Evolutionary conservation across 2,113 vertebrate genomes (phyloP).

Genomic region (Pollimyrus isidori): DNA sequence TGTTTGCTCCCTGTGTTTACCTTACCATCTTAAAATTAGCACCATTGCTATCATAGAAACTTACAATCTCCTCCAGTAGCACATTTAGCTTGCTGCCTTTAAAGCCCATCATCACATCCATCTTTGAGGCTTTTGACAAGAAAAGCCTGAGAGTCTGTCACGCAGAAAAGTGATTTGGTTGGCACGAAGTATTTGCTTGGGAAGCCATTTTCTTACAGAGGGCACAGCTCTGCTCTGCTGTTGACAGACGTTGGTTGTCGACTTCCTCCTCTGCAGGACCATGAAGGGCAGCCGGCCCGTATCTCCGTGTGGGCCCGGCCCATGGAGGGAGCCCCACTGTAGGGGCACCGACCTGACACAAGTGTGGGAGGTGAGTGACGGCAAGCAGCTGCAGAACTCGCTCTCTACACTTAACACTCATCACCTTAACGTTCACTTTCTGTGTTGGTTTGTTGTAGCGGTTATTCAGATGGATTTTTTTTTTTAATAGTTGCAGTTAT

Average conservation of each 20-base stretch:
- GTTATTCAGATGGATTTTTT: neutral
- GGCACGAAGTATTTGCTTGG: neutral
- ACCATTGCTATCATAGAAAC: neutral
- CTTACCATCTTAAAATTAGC: neutral
- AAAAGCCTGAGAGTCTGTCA: neutral
- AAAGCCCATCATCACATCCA: neutral
- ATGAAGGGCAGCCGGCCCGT: neutral
- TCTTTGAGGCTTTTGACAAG: neutral
- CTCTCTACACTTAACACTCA: neutral
- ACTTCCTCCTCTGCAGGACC: neutral
- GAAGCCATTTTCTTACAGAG: neutral
- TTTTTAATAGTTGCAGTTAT: neutral
- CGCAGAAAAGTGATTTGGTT: neutral
- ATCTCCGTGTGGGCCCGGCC: neutral
- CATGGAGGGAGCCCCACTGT: neutral
- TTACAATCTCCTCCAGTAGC: neutral
- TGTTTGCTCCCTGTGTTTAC: neutral
- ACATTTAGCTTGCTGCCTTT: neutral
- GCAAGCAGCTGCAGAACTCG: neutral
- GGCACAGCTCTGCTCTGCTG: neutral
- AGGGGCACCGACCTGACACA: neutral
- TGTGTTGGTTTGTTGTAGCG: neutral
- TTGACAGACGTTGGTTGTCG: neutral
- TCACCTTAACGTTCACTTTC: neutral
- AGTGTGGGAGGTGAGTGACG: neutral